These are phyloP conservation scores for Seira sanloemensis DNA, from an alignment of 2,888 invertebrate species.

Conservation along the genomic window DNA sequence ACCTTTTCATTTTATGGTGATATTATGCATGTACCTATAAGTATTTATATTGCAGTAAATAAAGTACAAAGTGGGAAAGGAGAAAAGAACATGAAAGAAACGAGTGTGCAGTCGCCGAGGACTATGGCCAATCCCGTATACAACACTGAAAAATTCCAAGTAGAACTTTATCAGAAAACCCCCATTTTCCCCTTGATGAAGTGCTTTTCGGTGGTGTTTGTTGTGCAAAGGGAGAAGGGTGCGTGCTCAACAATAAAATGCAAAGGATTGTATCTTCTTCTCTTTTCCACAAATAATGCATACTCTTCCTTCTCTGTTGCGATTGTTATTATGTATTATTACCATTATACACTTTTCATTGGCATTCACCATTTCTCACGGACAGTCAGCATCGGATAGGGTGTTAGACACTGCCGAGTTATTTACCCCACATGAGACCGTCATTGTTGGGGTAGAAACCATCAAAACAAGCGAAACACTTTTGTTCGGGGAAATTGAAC, in stretches of 20 bases:
- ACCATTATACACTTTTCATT: conserved; percentile 35
- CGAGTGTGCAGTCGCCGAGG: too few species aligned
- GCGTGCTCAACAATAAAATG: conserved; percentile 58
- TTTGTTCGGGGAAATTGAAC: conserved; percentile 24
- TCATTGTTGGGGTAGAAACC: not conserved
- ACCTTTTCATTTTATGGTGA: not conserved
- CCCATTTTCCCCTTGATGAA: not conserved
- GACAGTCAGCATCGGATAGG: conserved; percentile 27
- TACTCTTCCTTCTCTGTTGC: not conserved
- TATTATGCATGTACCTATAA: not conserved
- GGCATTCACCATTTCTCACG: conserved; percentile 61
- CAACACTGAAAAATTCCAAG: not conserved
- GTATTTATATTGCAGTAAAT: not conserved
- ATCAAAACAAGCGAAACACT: conserved; percentile 14
- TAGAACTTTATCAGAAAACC: not conserved
- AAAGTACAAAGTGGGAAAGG: not conserved
- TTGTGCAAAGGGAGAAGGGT: conserved; percentile 21
- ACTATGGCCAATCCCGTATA: too few species aligned
- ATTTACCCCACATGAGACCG: not conserved
- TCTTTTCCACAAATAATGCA: conserved; percentile 27
- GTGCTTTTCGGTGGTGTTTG: not conserved
- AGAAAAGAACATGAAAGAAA: not conserved
- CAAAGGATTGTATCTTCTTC: conserved; percentile 31
- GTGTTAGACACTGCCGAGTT: not conserved
- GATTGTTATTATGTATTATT: conserved; percentile 6